These are phyloP conservation scores for Penaeus japonicus DNA, from an alignment of 1,140 invertebrate genomes.

Conservation along the genomic window DNA sequence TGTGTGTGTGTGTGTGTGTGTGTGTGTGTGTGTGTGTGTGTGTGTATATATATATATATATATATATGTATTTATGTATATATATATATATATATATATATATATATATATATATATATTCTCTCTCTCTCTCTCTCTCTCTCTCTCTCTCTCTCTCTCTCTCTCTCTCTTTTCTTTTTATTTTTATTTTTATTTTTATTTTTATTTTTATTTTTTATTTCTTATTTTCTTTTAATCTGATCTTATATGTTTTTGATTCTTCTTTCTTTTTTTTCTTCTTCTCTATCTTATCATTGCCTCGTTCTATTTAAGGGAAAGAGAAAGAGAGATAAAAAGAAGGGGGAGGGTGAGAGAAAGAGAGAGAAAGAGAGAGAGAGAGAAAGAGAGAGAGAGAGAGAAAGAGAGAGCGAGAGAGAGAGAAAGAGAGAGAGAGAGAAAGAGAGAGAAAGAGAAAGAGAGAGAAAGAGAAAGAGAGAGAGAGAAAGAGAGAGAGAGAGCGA, in stretches of 20 bases:
- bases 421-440: not conserved
- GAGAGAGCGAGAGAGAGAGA: not conserved
- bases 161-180: not conserved
- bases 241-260: rapidly evolving
- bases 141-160: not conserved
- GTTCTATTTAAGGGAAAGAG: not conserved
- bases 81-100: too few species aligned
- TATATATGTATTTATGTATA: too few species aligned
- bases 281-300: not conserved
- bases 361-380: not conserved
- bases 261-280: not conserved
- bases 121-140: too few species aligned
- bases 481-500: not conserved
- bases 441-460: not conserved
- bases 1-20: too few species aligned
- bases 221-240: too few species aligned
- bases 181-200: not conserved
- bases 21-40: too few species aligned
- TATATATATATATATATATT: too few species aligned
- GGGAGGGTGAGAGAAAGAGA: not conserved
- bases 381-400: not conserved
- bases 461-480: too few species aligned
- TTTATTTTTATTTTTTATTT: too few species aligned
- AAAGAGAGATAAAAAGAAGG: not conserved
- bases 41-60: too few species aligned